Percentiles rank a stretch among this genome's conserved stretches.
Evolutionary conservation across 1,140 invertebrate genomes (phyloP).

Genomic region (Adelges cooleyi): DNA sequence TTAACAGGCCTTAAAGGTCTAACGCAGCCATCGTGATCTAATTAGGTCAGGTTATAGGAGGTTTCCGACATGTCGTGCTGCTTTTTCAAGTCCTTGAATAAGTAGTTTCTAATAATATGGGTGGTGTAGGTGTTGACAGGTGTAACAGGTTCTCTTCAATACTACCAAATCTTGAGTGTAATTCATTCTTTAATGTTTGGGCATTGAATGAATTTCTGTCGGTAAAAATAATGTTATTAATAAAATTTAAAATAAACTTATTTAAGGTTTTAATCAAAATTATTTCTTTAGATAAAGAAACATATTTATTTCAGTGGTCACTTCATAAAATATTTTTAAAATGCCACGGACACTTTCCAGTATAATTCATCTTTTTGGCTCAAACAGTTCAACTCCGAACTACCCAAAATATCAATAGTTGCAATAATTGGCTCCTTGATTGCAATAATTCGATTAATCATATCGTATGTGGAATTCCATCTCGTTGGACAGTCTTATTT

Average conservation of each 20-base stretch:
- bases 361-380: neutral
- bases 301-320: slow-evolving; percentile 1
- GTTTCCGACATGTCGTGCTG: too few relatives aligned
- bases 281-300: slow-evolving; percentile 3
- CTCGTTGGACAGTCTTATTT: slow-evolving; percentile 36
- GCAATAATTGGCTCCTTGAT: slow-evolving; percentile 30
- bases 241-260: neutral
- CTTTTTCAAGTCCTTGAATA: too few relatives aligned
- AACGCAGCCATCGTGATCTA: too few relatives aligned
- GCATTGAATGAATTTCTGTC: neutral
- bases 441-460: slow-evolving; percentile 34
- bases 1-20: too few relatives aligned
- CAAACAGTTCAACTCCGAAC: neutral
- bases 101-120: too few relatives aligned
- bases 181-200: neutral
- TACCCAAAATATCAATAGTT: neutral
- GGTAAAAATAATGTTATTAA: neutral
- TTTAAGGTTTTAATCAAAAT: too few relatives aligned
- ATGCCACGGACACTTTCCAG: neutral
- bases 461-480: slow-evolving; percentile 37
- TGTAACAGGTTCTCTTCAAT: slow-evolving; percentile 2
- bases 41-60: too few relatives aligned
- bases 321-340: slow-evolving; percentile 22
- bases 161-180: neutral
- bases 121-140: too few relatives aligned